These are phyloP conservation scores for Caenorhabditis briggsae DNA, from an alignment of 1,140 invertebrate genomes.

Conservation along the genomic window DNA sequence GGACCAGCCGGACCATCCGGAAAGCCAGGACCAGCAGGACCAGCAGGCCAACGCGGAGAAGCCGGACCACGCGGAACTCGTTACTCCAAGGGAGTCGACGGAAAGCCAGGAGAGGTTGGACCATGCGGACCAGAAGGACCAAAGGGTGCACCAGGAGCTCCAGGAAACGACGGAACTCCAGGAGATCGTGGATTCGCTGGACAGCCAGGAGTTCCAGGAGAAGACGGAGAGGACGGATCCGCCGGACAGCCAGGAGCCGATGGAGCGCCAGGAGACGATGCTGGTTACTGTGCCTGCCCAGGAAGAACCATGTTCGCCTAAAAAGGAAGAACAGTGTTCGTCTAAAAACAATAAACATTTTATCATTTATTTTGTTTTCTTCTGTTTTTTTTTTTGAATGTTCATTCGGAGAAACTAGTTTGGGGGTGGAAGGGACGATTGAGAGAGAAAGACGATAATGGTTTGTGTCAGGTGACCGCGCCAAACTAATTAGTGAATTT, in stretches of 20 bases:
- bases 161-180: constrained; percentile 51
- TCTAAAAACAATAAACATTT: constrained; percentile 5
- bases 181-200: constrained; percentile 47
- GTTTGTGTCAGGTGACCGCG: constrained; percentile 16
- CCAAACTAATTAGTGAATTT: not conserved
- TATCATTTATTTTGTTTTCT: constrained; percentile 13
- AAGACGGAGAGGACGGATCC: not conserved
- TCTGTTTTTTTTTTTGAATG: not conserved
- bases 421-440: not conserved
- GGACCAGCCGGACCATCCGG: constrained; percentile 57
- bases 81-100: not conserved
- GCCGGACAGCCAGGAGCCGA: constrained; percentile 15
- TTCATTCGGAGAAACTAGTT: constrained; percentile 2
- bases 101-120: constrained; percentile 41
- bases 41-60: constrained; percentile 41
- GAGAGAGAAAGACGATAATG: not conserved
- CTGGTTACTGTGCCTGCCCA: constrained; percentile 33
- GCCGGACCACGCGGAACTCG: constrained; percentile 40
- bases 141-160: constrained; percentile 41
- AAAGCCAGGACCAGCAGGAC: constrained; percentile 53
- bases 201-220: constrained; percentile 32
- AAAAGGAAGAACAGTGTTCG: constrained; percentile 23
- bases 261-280: constrained; percentile 40
- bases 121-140: constrained; percentile 28
- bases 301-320: constrained; percentile 32